phyloP scores from a whole-genome alignment of 2,888 invertebrate species.

The Protodeltote pygarga region DNA sequence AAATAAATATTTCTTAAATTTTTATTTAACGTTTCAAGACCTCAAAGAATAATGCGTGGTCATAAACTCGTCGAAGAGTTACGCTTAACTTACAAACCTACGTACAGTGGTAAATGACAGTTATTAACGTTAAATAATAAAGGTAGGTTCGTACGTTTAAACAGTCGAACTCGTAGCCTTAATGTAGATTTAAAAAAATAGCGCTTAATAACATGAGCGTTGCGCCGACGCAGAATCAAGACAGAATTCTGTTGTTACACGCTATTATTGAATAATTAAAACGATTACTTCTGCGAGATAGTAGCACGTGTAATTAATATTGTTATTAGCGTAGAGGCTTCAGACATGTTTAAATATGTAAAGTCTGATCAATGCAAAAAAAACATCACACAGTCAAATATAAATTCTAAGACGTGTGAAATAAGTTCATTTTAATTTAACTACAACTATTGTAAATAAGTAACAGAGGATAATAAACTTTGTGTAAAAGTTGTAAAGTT shows the following conservation, averaged over 20 bases:
- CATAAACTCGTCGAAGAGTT: slow-evolving; percentile 32
- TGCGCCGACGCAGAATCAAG: slow-evolving; percentile 25
- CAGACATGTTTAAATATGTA: slow-evolving; percentile 46
- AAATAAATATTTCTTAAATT: slow-evolving; percentile 5
- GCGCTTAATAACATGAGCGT: slow-evolving; percentile 33
- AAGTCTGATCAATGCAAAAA: no score
- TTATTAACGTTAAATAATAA: slow-evolving; percentile 52
- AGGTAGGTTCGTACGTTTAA: slow-evolving; percentile 21
- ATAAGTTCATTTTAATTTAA: no score
- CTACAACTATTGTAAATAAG: no score
- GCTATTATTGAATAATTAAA: slow-evolving; percentile 70
- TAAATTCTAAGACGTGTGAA: no score
- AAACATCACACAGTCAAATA: no score
- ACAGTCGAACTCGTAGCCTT: slow-evolving; percentile 18
- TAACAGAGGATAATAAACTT: no score
- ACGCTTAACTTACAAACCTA: slow-evolving; percentile 28
- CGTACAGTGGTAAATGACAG: slow-evolving; percentile 48
- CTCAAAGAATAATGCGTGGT: slow-evolving; percentile 11
- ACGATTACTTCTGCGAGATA: slow-evolving; percentile 64
- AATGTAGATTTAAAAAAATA: slow-evolving; percentile 41
- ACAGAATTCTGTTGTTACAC: slow-evolving; percentile 39
- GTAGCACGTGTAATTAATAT: slow-evolving; percentile 65
- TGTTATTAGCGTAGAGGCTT: slow-evolving; percentile 59
- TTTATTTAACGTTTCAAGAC: slow-evolving; percentile 20
- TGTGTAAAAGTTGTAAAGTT: no score